These are phyloP conservation scores for Pedetes capensis DNA, from an alignment of 2,113 vertebrate genomes.

Conservation along the genomic window DNA sequence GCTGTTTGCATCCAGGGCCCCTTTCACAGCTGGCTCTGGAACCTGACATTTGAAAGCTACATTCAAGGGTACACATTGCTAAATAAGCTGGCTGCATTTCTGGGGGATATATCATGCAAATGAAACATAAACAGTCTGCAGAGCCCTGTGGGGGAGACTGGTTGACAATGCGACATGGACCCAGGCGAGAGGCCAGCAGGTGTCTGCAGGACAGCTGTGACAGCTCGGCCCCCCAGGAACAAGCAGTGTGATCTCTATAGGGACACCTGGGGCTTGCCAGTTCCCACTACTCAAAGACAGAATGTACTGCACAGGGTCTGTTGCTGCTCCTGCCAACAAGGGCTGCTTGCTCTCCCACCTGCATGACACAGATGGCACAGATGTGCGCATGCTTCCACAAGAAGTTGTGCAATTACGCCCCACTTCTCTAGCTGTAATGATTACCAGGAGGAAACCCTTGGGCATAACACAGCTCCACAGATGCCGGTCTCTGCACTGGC, in stretches of 20 bases:
- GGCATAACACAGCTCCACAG: not conserved
- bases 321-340: not conserved
- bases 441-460: not conserved
- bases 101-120: not conserved
- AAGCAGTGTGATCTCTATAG: not conserved
- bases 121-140: not conserved
- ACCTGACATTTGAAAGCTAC: not conserved
- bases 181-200: not conserved
- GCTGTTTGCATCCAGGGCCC: not conserved
- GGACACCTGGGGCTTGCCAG: conserved; percentile 22
- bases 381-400: conserved; percentile 52
- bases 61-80: not conserved
- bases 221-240: not conserved
- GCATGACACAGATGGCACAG: not conserved
- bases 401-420: not conserved
- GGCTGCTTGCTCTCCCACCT: not conserved
- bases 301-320: conserved; percentile 22
- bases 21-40: conserved; percentile 19
- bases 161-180: not conserved
- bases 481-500: not conserved
- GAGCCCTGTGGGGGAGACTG: not conserved
- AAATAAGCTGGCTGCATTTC: not conserved
- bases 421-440: not conserved
- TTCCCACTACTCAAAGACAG: not conserved
- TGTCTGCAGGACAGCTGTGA: not conserved